These are phyloP conservation scores for Dryococelus australis DNA, from an alignment of 2,888 invertebrate species.

Conservation along the genomic window DNA sequence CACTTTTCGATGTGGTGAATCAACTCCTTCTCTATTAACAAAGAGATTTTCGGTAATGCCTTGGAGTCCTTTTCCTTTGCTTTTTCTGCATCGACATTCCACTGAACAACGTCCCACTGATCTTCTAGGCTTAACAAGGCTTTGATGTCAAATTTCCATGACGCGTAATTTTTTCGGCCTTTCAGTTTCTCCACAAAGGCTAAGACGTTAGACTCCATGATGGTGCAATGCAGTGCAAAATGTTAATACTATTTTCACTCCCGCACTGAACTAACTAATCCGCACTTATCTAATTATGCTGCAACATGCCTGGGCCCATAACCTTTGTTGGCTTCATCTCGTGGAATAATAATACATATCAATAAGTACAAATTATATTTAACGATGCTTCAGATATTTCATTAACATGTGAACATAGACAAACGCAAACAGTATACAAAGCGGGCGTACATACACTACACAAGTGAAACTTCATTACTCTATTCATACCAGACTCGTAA, in stretches of 20 bases:
- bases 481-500: no score
- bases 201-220: not conserved
- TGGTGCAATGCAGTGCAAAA: not conserved
- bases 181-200: not conserved
- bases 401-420: no score
- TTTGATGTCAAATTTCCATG: not conserved
- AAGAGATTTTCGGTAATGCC: not conserved
- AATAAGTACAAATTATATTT: no score
- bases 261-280: not conserved
- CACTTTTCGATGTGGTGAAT: not conserved
- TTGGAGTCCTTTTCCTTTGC: no score
- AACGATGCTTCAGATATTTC: no score
- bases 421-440: no score
- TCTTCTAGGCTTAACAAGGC: not conserved
- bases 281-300: no score
- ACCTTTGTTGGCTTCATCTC: constrained; percentile 2
- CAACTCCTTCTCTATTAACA: not conserved
- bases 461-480: no score
- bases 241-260: not conserved
- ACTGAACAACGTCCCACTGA: not conserved
- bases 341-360: no score
- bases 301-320: not conserved
- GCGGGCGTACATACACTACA: no score
- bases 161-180: no score
- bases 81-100: not conserved